These are phyloP conservation scores for Plebejus argus DNA, from an alignment of 2,888 invertebrate genomes.

Conservation along the genomic window DNA sequence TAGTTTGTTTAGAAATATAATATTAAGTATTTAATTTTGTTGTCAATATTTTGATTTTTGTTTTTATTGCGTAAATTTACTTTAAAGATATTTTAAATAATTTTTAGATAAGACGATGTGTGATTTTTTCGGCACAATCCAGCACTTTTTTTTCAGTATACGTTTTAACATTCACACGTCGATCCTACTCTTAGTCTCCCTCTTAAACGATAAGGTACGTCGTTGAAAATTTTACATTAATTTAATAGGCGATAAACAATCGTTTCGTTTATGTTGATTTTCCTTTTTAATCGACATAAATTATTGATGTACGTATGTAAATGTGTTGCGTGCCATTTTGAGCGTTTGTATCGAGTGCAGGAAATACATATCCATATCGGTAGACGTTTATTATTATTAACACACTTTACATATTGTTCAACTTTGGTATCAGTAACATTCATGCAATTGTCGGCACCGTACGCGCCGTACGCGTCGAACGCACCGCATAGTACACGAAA, in stretches of 20 bases:
- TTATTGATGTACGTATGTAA: background rate
- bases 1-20: no score
- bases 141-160: no score
- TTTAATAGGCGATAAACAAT: background rate
- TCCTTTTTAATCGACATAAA: background rate
- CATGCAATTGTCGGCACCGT: background rate
- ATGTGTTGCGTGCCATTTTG: conserved; percentile 3
- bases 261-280: background rate
- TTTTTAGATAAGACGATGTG: no score
- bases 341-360: background rate
- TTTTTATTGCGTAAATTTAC: no score
- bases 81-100: no score
- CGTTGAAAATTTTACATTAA: background rate
- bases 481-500: no score
- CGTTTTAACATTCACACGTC: no score
- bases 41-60: no score
- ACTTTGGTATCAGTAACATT: background rate
- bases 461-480: no score
- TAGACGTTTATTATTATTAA: background rate
- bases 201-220: background rate
- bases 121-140: no score
- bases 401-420: background rate
- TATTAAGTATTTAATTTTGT: no score
- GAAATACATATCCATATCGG: conserved; percentile 7
- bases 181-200: no score